Evolutionary conservation across 2,888 invertebrate genomes (phyloP), one percentile per base, ranked within the genome.

Genomic region (Andrena hattorfiana): DNA sequence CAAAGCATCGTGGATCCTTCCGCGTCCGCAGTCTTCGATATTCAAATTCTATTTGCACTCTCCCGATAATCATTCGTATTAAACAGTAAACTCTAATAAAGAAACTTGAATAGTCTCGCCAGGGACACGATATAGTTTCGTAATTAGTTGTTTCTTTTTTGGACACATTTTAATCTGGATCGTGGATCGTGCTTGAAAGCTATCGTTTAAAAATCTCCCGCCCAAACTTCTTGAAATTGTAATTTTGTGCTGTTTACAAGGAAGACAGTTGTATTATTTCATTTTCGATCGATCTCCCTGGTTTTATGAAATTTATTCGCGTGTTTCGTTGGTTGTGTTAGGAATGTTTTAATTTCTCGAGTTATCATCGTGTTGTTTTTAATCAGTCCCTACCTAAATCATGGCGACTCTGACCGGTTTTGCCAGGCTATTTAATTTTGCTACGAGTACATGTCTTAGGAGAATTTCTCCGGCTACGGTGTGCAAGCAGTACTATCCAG

Each of bases 391-490:
- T 26, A 42, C 13, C 3, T 42, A 66, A 83, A 87, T 76, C 68
- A 92, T 93, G 92, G 90, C 91, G 77, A 89, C 88, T 20, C 63
- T 92, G 10, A 51, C 85, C 54, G 85, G 85, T 48, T 89, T 91
- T 32, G 85, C 90, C n/a, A 90, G 85, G 32, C 26, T 90, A 49
- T 83, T 92, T 42, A 84, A 85, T 74, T 72, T 81, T n/a, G 85
- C 85, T 16, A 85, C 87, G 10, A 89, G 76, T 75, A 86, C 86
- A 66, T 91, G 89, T 82, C 60, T 90, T 30, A 90, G 84, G 74
- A 89, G 78, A 51, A 64, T 88, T 66, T 72, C 74, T 8, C 70
- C 88, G 2, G 42, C 81, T n/a, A 80, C 85, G n/a, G 64, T 89
- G 1, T 69, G 75, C 5, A 84, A 89, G 63, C 87, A 89, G 74